Base-by-base conservation (phyloP, 2,797 vertebrate genomes). In the Arrhamphus sclerolepis region DNA sequence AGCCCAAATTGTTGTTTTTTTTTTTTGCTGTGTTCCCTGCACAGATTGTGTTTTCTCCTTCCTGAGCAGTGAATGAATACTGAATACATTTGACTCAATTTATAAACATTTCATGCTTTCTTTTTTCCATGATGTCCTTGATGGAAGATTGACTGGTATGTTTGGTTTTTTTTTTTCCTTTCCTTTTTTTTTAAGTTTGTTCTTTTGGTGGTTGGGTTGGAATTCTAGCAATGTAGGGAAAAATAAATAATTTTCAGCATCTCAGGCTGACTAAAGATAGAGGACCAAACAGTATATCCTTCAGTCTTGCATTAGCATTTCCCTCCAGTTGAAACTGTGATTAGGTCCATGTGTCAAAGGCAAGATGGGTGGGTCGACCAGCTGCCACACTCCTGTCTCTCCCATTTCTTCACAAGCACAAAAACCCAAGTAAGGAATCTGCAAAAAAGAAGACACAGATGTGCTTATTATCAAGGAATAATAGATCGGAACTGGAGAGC, bases 291-390 rank as follows among this genome's bases (percentile, higher is more conserved):
- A 53, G 54, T 41, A 18, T 14, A 48, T 72, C 67, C 63, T 69
- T 94, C 80, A 94, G 78, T 98, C 96, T 63, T 98, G 96, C 41
- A 96, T 93, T 40, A 99, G 86, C 44, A 95, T 96, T 87, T 99
- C 97, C 90, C 97, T 95, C 98, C 98, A 99, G 93, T 97, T 98
- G 93, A 99, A 99, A 88, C 95, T 97, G 75, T 97, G 96, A 42
- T 98, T 99, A 39, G 98, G 98, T 89, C 98, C 98, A 0, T 99
- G 98, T 62, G 98, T 99, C 62, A 99, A 94, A 7, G 98, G 98
- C 71, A 99, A 89, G 80, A 99, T 98, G 41, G 98, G 98, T 1
- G 98, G 98, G 53, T 98, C 96, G 0, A 95, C 96, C 56, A 99
- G 94, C 91, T 99, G 97, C 98, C 98, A 99, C 66, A 97, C 89